Percentiles rank a stretch among this genome's conserved stretches.
Evolutionary conservation across 2,797 vertebrate genomes (phyloP).

Genomic region (Rhabdomys pumilio): DNA sequence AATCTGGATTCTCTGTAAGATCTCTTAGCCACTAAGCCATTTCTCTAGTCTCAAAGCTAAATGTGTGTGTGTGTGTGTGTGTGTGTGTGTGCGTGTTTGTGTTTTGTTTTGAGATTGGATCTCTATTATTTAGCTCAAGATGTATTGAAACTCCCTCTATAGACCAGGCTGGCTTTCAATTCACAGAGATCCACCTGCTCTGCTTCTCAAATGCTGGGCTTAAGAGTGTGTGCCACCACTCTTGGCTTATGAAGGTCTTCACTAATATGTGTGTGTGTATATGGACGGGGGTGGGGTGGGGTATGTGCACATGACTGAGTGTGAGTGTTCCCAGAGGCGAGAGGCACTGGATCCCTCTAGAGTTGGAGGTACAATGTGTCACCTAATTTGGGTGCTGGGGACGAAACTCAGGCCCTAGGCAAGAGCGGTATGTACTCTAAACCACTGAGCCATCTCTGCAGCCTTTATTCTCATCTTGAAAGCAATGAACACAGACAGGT

Average conservation of each 20-base stretch:
- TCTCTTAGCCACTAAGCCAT: not conserved
- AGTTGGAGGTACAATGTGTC: not conserved
- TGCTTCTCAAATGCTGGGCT: not conserved
- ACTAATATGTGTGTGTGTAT: not conserved
- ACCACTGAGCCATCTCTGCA: not conserved
- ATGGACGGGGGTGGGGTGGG: no score
- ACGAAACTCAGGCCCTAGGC: not conserved
- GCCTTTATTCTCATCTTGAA: not conserved
- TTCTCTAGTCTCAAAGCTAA: not conserved
- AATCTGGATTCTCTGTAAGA: not conserved
- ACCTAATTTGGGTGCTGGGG: not conserved
- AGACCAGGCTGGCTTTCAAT: not conserved
- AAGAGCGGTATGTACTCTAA: not conserved
- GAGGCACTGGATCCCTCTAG: not conserved
- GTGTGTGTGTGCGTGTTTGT: no score
- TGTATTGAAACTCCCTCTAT: not conserved
- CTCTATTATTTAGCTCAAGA: not conserved
- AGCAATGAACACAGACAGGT: not conserved
- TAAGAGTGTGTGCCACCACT: not conserved
- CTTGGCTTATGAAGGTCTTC: not conserved
- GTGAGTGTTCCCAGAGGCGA: no score
- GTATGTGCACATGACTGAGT: no score
- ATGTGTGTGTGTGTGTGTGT: no score
- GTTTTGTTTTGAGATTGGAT: not conserved
- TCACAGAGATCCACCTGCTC: not conserved